Evolutionary conservation across 1,140 invertebrate genomes (phyloP), one percentile per base, ranked within the genome.

Genomic region (Heliothis subflexa): DNA sequence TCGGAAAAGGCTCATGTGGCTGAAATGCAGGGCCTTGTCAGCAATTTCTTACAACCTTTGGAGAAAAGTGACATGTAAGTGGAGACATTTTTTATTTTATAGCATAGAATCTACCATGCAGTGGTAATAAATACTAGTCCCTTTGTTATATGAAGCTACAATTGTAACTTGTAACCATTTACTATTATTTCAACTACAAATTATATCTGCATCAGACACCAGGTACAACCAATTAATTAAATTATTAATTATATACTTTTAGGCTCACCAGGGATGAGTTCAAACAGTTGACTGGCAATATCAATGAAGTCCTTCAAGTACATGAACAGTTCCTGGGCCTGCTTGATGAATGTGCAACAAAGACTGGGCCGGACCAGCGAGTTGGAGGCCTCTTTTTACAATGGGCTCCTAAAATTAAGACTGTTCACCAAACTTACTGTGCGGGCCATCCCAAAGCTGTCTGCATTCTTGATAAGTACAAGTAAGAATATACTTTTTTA

Each of bases 371-470:
- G 4, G 97, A 98, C 80, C 97, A 98, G 89, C 96, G 98, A 88
- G 97, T 99, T 75, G 99, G 99, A 7, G 98, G 98, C 87, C 94
- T 99, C 1, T 99, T 99, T 89, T 93, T 99, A 54, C 97, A 97
- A 61, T 96, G 97, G 91, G 99, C 99, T 10, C 96, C 98, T 16
- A 96, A 96, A 88, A 95, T 99, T 70, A 99, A 99, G 94, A 94
- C 96, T 79, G 96, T 99, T 25, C 98, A 99, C 94, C 96, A 97
- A 82, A 95, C 95, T 14, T 99, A 99, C 91, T 99, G 99, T 95
- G 96, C 96, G 78, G 97, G 97, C 85, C 99, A 99, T 96, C 99
- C 99, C 0, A 96, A 96, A 90, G 98, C 98, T 86, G 98, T 99
- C 50, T 97, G 97, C 86, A 96, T 99, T 81, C 95, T 99, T 81